Evolutionary conservation across 2,888 invertebrate species (phyloP).

Genomic region (Bhutanitis thaidina): DNA sequence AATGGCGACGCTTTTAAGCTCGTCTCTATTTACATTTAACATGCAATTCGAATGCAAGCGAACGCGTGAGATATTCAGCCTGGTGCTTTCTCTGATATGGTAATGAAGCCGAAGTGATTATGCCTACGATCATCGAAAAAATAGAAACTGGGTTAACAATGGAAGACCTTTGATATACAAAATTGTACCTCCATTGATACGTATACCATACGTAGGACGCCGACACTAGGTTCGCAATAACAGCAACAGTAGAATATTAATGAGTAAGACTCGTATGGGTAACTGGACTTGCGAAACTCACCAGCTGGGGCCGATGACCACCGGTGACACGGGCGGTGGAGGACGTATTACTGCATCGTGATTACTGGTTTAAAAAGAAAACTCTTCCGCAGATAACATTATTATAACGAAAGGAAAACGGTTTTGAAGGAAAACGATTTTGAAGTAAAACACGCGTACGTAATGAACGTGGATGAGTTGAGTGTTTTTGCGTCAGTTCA

Average conservation of each 20-base stretch:
- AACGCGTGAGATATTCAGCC: slow-evolving; percentile 18
- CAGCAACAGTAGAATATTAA: slow-evolving; percentile 72
- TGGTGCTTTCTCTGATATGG: slow-evolving; percentile 15
- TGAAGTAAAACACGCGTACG: slow-evolving; percentile 8
- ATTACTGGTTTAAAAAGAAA: slow-evolving; percentile 40
- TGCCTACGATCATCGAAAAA: not conserved
- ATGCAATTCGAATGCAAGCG: slow-evolving; percentile 27
- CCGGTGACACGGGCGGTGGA: slow-evolving; percentile 42
- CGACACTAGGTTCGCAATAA: slow-evolving; percentile 61
- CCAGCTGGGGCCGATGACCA: slow-evolving; percentile 75
- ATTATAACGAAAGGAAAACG: slow-evolving; percentile 28
- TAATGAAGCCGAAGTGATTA: slow-evolving; percentile 2
- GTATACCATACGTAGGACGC: slow-evolving; percentile 37
- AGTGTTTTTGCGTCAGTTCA: slow-evolving; percentile 45
- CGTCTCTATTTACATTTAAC: slow-evolving; percentile 37
- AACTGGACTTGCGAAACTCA: slow-evolving; percentile 77
- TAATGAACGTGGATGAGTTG: slow-evolving; percentile 18
- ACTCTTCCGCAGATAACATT: slow-evolving; percentile 37
- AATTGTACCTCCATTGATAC: slow-evolving; percentile 21
- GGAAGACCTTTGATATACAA: not conserved
- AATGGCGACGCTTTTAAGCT: slow-evolving; percentile 41
- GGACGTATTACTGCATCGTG: slow-evolving; percentile 38
- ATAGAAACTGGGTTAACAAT: not conserved
- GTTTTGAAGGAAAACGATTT: no score
- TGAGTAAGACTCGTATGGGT: slow-evolving; percentile 67